phyloP scores from a whole-genome alignment of 2,113 vertebrate species.

The Pelobates fuscus region DNA sequence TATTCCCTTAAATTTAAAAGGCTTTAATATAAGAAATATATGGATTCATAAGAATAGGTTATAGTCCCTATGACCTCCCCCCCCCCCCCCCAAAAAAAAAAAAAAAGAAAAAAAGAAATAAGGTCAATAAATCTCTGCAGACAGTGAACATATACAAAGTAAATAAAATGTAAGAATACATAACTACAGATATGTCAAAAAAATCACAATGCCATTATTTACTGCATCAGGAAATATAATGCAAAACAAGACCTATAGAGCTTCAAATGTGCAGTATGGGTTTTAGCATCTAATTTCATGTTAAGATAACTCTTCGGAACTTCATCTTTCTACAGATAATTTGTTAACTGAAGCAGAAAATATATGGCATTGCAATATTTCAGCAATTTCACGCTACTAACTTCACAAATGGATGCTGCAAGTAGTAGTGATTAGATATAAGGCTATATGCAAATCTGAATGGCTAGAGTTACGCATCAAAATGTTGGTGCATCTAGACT shows the following conservation, averaged over 20 bases:
- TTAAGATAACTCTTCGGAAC: slow-evolving; percentile 21
- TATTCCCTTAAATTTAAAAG: too few species aligned
- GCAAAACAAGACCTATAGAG: not conserved
- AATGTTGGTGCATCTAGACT: too few species aligned
- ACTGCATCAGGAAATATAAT: not conserved
- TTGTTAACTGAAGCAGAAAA: slow-evolving; percentile 39
- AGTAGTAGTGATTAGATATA: slow-evolving; percentile 23
- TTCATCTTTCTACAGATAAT: slow-evolving; percentile 32
- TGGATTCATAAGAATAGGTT: too few species aligned
- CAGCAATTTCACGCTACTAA: slow-evolving; percentile 42
- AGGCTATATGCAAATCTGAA: slow-evolving; percentile 25
- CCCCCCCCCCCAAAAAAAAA: too few species aligned
- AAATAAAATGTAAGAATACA: not conserved
- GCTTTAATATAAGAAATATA: too few species aligned
- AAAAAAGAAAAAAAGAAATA: too few species aligned
- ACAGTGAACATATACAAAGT: too few species aligned
- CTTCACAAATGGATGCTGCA: slow-evolving; percentile 30
- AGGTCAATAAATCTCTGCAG: too few species aligned
- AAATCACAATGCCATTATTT: not conserved
- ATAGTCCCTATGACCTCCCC: too few species aligned
- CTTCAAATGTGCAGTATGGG: not conserved
- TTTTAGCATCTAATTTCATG: slow-evolving; percentile 29
- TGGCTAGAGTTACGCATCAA: not conserved
- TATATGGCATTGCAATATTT: slow-evolving; percentile 42
- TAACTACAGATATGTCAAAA: not conserved